A percentile compares a stretch with the other conserved stretches of the same genome.
Evolutionary conservation across 2,113 vertebrate species (phyloP).

Genomic region (Oplegnathus fasciatus): DNA sequence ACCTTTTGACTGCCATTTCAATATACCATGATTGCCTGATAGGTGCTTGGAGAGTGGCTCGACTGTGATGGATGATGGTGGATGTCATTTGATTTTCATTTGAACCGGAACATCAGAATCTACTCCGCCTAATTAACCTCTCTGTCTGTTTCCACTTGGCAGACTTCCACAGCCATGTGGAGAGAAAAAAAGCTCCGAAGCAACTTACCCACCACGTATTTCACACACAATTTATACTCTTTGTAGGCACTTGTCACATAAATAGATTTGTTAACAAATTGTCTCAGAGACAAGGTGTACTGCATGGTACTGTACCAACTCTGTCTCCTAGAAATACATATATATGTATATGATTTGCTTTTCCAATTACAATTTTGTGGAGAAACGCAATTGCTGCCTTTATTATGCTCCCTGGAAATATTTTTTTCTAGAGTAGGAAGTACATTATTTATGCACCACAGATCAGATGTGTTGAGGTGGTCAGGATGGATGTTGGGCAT

Average conservation of each 20-base stretch:
- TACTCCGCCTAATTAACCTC: slow-evolving; percentile 83
- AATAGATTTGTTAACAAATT: slow-evolving; percentile 17
- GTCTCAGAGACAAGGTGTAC: not conserved
- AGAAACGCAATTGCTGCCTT: not conserved
- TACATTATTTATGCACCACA: not conserved
- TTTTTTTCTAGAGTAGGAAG: not conserved
- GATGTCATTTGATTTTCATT: slow-evolving; percentile 79
- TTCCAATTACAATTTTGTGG: not conserved
- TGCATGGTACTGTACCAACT: not conserved
- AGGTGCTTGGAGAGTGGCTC: slow-evolving; percentile 42
- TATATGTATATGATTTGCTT: not conserved
- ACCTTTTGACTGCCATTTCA: slow-evolving; percentile 73
- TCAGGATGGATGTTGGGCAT: not conserved
- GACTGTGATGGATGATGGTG: slow-evolving; percentile 79
- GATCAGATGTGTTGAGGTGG: not conserved
- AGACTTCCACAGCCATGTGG: slow-evolving; percentile 41
- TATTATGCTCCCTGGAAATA: not conserved
- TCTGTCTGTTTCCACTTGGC: slow-evolving; percentile 68
- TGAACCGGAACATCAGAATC: slow-evolving; percentile 77
- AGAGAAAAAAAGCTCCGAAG: not conserved
- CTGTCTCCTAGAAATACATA: not conserved
- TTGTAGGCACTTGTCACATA: slow-evolving; percentile 1
- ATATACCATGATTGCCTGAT: slow-evolving; percentile 54
- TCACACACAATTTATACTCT: slow-evolving; percentile 37
- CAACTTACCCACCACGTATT: slow-evolving; percentile 5